Conservation (phyloP, 2,113 vertebrate genomes). For the Eulemur rufifrons region DNA sequence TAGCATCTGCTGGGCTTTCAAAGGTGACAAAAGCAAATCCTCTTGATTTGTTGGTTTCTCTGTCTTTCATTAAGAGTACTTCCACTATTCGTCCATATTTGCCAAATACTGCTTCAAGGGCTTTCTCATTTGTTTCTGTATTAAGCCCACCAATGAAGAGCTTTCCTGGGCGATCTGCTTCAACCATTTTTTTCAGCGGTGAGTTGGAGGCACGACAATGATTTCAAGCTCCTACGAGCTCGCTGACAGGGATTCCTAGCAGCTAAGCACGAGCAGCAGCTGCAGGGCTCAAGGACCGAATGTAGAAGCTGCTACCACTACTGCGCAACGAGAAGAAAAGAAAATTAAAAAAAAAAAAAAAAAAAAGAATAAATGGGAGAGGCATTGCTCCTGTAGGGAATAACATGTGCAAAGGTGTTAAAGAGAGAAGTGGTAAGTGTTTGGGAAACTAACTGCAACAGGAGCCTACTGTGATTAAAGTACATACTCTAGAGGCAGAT, state of each 20-base stretch:
- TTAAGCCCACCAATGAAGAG: conserved; percentile 98
- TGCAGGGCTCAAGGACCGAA: too few species aligned
- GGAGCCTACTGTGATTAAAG: background rate
- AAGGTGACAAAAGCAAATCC: conserved; percentile 98
- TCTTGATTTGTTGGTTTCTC: conserved; percentile 98
- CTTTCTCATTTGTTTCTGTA: conserved; percentile 97
- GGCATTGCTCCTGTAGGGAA: background rate
- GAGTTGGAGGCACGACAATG: background rate
- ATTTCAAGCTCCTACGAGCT: too few species aligned
- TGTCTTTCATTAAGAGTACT: conserved; percentile 98
- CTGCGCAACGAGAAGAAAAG: too few species aligned
- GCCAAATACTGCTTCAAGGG: conserved; percentile 95
- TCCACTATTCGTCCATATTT: conserved; percentile 98
- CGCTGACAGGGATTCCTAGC: too few species aligned
- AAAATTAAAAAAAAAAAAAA: too few species aligned
- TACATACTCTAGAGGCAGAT: background rate
- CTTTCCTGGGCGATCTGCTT: conserved; percentile 97
- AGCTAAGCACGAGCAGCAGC: too few species aligned
- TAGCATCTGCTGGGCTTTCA: conserved; percentile 96
- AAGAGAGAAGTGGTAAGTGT: background rate
- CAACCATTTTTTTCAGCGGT: conserved; percentile 88
- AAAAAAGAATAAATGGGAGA: background rate
- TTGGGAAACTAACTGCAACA: background rate
- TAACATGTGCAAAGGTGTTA: background rate
- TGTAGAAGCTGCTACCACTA: too few species aligned